A percentile compares a stretch with the other conserved stretches of the same genome.
Conservation (phyloP, 2,797 vertebrate genomes). For the Pipistrellus nathusii region DNA sequence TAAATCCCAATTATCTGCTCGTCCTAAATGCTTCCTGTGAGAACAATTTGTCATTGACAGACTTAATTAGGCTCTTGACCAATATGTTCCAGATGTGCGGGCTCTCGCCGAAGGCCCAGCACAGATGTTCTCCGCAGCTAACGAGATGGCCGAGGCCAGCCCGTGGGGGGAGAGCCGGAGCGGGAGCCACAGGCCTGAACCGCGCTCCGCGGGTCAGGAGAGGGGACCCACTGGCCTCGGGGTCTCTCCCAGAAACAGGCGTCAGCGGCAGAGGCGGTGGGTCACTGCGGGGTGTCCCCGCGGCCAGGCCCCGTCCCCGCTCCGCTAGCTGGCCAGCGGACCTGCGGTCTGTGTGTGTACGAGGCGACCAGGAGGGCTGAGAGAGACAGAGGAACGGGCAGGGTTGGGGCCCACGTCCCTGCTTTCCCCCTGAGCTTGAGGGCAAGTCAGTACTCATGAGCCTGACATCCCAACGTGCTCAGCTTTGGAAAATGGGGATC, state of each 20-base stretch:
- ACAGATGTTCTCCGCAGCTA: conserved; percentile 86
- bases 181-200: conserved; percentile 36
- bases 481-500: neutral
- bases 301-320: accelerated
- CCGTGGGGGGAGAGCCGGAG: neutral
- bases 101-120: conserved; percentile 73
- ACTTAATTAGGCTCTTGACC: conserved; percentile 87
- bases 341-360: neutral
- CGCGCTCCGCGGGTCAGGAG: neutral
- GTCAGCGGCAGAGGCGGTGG: neutral
- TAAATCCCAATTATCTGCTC: conserved; percentile 86
- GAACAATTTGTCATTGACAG: conserved; percentile 89
- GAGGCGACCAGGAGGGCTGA: neutral
- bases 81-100: conserved; percentile 88
- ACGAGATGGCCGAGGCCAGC: conserved; percentile 77
- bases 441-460: neutral
- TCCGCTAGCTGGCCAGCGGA: too few relatives aligned
- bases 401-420: neutral
- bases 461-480: neutral
- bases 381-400: neutral
- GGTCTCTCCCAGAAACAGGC: neutral
- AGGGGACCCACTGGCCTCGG: neutral
- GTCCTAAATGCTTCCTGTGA: conserved; percentile 86
- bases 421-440: neutral
- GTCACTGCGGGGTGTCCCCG: neutral